Conservation (phyloP, 92 coral and sea anemone genomes). For the Diadumene lineata region DNA sequence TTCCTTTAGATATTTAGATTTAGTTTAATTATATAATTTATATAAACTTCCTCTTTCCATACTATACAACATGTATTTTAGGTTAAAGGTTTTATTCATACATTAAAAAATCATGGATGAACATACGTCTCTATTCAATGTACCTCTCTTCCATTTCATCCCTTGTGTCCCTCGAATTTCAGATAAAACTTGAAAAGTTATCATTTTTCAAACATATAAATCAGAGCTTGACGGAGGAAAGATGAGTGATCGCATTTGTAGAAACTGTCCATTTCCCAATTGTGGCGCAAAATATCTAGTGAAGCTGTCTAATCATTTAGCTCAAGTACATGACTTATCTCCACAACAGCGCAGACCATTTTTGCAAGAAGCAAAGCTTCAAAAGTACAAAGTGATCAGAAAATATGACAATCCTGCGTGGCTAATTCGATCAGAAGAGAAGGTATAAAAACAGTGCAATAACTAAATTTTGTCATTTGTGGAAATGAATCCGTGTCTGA, state of each 20-base stretch:
- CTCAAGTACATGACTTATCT: conserved; percentile 31
- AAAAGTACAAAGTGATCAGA: conserved; percentile 15
- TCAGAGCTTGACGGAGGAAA: too few species aligned
- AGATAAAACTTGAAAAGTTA: not conserved
- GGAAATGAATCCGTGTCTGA: conserved; percentile 31
- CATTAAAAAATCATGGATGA: too few species aligned
- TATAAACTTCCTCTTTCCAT: too few species aligned
- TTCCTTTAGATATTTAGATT: too few species aligned
- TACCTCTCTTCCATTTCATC: conserved; percentile 6
- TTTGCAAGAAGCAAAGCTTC: conserved; percentile 34
- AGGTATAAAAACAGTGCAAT: not conserved
- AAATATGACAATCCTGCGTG: conserved; percentile 27
- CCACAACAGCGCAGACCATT: conserved; percentile 18
- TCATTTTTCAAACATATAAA: not conserved
- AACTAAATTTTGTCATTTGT: conserved; percentile 10
- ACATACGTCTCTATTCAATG: not conserved
- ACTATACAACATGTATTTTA: too few species aligned
- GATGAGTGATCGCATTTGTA: conserved; percentile 4
- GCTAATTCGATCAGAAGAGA: too few species aligned
- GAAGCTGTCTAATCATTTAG: conserved; percentile 41
- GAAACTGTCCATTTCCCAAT: conserved; percentile 29
- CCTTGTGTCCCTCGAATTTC: conserved; percentile 4
- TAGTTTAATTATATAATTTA: too few species aligned
- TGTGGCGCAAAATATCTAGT: conserved; percentile 44
- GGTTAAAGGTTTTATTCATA: too few species aligned